Base-by-base conservation (phyloP, 1,140 invertebrate genomes). In the Drosophila kohkoa region DNA sequence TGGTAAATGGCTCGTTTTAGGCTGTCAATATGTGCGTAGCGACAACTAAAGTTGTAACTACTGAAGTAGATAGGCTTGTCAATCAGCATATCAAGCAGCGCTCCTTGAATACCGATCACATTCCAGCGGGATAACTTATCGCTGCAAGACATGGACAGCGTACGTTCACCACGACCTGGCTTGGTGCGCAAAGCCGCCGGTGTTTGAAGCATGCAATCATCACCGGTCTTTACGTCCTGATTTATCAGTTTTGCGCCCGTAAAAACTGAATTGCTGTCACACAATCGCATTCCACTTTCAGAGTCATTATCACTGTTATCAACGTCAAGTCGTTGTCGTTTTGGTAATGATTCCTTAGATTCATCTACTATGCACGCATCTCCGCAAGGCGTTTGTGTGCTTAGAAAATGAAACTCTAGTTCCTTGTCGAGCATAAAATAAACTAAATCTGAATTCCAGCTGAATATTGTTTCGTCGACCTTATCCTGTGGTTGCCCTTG, bases 91-190 rank as follows among this genome's bases (percentile, higher is more conserved):
- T 95, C 95, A 51, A 98, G 90, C 25, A 98, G 92, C 6, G 96
- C 95, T 43, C 98, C 98, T 93, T 97, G 96, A 43, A 98, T 88
- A 1, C 98, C 98, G 46, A 98, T 79, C 69, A 96, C 93, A 91
- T 96, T 96, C 98, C 98, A 99, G 68, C 96, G 95, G 5, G 97
- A 95, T 1, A 99, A 93, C 94, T 99, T 99, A 93, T 99, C 98
- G 92, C 97, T 98, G 92, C 98, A 99, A 1, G 97, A 98, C 72
- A 98, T 95, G 45, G 97, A 98, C 10, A 97, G 87, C 1, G 98
- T 99, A 48, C 95, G 95, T 91, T 98, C 96, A 0, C 98, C 98
- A 88, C 97, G 93, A 0, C 98, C 98, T 49, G 98, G 98, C 93
- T 99, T 99, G 2, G 96, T 98, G 55, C 98, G 94, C 6, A 98